Evolutionary conservation across 2,797 vertebrate genomes (phyloP), one percentile per base, ranked within the genome.

Genomic region (Glyptemys insculpta): DNA sequence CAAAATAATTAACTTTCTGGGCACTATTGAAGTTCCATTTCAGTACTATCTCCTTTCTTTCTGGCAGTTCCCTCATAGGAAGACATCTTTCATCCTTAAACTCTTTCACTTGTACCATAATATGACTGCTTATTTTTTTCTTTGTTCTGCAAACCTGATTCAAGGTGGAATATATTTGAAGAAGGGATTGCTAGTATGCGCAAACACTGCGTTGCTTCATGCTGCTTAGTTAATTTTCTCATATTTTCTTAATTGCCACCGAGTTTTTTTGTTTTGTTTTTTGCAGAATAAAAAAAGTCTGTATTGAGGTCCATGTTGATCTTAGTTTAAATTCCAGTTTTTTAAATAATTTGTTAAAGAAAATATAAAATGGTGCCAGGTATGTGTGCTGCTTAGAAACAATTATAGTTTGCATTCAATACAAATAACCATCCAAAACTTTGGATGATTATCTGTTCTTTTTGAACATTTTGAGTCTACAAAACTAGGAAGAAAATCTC

Each of bases 1-100:
- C 82, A 52, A 54, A 50, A 53, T 92, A 96, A 88, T 89, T 92
- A 88, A 47, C 23, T 79, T 25, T 15, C 49, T 89, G 83, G 18
- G 25, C 27, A 59, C n/a, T 94, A 88, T 49, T 86, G 31, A 88
- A 54, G 12, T 88, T 90, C 56, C 0, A 2, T 54, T 16, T 56
- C 31, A 37, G 6, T 87, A 74, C 49, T 19, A 34, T 54, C 37
- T 50, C 18, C 57, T 34, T 81, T 74, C 11, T 76, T 95, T 79
- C 34, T 78, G 68, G 31, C 12, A 91, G 54, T 79, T 56, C 5
- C 9, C 88, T 86, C 21, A 27, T 54, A 84, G 34, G 54, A 89
- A 29, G 3, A 72, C 41, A 49, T 19, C 53, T 91, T 88, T 8
- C 5, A 6, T 4, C 16, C 29, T 81, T 79, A 56, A 79, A 83